Percentiles rank a stretch among this genome's conserved stretches.
phyloP scores from a whole-genome alignment of 2,888 invertebrate genomes.

The Lasioglossum marginatum region DNA sequence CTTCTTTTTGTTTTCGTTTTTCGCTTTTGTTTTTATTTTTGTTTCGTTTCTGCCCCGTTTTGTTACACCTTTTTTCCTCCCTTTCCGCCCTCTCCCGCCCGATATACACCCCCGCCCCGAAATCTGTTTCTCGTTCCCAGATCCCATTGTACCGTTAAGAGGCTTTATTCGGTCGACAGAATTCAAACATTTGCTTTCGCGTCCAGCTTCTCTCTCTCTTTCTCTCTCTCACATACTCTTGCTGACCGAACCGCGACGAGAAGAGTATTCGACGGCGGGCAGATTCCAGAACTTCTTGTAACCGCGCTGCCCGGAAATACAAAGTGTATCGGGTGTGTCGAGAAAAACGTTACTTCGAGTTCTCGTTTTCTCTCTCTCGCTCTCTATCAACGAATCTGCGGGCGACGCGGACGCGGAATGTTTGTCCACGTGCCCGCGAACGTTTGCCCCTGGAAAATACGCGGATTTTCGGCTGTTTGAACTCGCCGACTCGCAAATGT shows the following conservation, averaged over 20 bases:
- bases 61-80: not conserved
- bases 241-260: not conserved
- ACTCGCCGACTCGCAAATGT: not conserved
- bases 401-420: not conserved
- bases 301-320: not conserved
- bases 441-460: constrained; percentile 2
- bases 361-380: not conserved
- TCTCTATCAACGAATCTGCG: not conserved
- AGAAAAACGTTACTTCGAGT: not conserved
- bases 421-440: constrained; percentile 1
- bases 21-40: not conserved
- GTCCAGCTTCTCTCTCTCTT: not conserved
- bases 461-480: not conserved
- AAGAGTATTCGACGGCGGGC: not conserved
- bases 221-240: not conserved
- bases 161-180: constrained; percentile 25
- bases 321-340: not conserved
- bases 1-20: not conserved
- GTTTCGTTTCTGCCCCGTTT: not conserved
- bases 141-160: constrained; percentile 23
- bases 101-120: not conserved
- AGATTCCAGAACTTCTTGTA: not conserved
- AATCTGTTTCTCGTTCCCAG: constrained; percentile 25
- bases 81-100: not conserved
- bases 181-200: constrained; percentile 19